These are phyloP conservation scores for Linyphia triangularis DNA, from an alignment of 2,888 invertebrate genomes.

Conservation along the genomic window DNA sequence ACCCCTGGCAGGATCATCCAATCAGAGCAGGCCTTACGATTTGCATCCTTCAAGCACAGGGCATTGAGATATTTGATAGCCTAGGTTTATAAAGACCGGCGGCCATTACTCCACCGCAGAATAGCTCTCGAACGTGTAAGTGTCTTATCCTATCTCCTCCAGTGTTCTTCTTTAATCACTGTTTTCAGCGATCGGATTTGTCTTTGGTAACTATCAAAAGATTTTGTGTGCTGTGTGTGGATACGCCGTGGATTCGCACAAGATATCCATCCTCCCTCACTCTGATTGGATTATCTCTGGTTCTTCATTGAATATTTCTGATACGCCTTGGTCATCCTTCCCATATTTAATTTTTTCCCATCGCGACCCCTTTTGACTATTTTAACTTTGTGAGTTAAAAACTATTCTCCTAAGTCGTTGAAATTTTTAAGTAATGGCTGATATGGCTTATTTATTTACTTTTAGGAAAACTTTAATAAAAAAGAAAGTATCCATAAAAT, in stretches of 20 bases:
- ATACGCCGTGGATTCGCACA: slow-evolving; percentile 43
- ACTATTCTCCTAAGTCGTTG: too few relatives aligned
- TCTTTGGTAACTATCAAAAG: neutral
- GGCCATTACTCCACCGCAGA: slow-evolving; percentile 83
- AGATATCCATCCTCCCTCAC: slow-evolving; percentile 49
- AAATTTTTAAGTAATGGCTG: too few relatives aligned
- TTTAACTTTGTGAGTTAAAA: too few relatives aligned
- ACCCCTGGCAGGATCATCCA: slow-evolving; percentile 59
- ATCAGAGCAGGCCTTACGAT: slow-evolving; percentile 68
- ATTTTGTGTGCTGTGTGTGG: slow-evolving; percentile 55
- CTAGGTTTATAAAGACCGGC: slow-evolving; percentile 75
- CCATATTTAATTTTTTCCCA: slow-evolving; percentile 28
- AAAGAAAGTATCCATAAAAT: too few relatives aligned
- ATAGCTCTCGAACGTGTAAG: slow-evolving; percentile 97
- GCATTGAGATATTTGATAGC: slow-evolving; percentile 75
- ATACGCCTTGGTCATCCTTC: neutral
- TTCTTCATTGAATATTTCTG: slow-evolving; percentile 25
- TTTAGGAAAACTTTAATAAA: too few relatives aligned
- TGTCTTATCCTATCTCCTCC: slow-evolving; percentile 80
- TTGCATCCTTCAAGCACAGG: slow-evolving; percentile 63
- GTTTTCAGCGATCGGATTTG: slow-evolving; percentile 19
- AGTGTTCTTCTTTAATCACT: slow-evolving; percentile 29
- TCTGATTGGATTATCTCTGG: slow-evolving; percentile 67
- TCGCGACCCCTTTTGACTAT: neutral
- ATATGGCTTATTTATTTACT: too few relatives aligned